Evolutionary conservation across 1,140 invertebrate genomes (phyloP).

Genomic region (Leptinotarsa undecemlineata): DNA sequence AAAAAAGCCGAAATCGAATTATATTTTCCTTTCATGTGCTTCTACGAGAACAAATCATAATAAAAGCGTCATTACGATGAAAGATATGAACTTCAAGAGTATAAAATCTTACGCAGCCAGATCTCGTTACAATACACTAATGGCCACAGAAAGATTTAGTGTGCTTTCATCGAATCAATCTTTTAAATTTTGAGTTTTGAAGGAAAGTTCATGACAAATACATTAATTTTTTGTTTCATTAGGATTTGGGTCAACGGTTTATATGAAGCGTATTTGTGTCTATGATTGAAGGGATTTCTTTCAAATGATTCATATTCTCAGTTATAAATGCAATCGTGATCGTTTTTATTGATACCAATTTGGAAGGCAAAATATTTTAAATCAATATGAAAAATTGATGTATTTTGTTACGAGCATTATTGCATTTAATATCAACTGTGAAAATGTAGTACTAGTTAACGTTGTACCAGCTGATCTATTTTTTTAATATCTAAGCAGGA

Average conservation of each 20-base stretch:
- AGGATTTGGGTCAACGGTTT: background rate
- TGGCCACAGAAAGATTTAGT: slow-evolving; percentile 27
- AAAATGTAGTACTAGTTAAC: no score
- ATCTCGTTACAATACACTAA: slow-evolving; percentile 33
- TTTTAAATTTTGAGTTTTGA: background rate
- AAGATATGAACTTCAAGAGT: slow-evolving; percentile 30
- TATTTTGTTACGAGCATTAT: no score
- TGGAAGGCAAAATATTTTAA: no score
- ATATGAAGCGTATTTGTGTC: background rate
- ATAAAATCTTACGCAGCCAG: slow-evolving; percentile 27
- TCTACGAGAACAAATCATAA: slow-evolving; percentile 42
- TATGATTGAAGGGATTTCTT: background rate
- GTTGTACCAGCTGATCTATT: no score
- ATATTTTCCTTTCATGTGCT: slow-evolving; percentile 39
- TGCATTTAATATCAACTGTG: no score
- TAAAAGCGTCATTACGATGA: slow-evolving; percentile 39
- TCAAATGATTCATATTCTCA: no score
- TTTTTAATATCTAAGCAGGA: no score
- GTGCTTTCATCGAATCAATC: background rate
- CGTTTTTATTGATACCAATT: no score
- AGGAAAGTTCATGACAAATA: background rate
- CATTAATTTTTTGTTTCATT: background rate
- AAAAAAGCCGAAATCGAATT: slow-evolving; percentile 40
- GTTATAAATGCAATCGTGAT: no score
- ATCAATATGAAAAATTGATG: no score